phyloP scores from a whole-genome alignment of 2,113 vertebrate species.

The Rostratula benghalensis region DNA sequence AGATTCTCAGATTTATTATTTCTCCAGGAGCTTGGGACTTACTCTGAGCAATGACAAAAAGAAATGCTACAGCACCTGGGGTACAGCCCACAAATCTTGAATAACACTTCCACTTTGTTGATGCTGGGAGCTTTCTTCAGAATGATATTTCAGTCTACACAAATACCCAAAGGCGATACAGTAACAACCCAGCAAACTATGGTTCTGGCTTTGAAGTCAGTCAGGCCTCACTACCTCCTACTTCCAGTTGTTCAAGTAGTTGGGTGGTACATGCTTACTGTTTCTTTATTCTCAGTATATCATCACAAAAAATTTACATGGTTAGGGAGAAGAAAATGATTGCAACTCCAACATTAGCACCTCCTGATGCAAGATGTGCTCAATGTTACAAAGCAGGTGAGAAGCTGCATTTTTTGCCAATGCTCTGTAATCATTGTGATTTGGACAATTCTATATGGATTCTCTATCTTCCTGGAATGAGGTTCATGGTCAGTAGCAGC shows the following conservation, averaged over 20 bases:
- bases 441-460: background rate
- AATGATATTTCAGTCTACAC: background rate
- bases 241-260: background rate
- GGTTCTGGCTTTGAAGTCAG: background rate
- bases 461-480: background rate
- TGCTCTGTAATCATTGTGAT: background rate
- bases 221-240: background rate
- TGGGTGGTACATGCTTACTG: background rate
- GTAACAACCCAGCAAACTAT: background rate
- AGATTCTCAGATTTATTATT: background rate
- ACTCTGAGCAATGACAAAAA: background rate
- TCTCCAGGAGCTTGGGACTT: background rate
- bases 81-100: background rate
- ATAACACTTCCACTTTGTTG: background rate
- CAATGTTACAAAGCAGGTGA: background rate
- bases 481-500: fast-evolving
- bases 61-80: background rate
- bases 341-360: background rate
- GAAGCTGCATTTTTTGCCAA: background rate
- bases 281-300: background rate
- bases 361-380: background rate
- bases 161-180: background rate
- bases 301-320: background rate
- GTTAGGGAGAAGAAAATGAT: background rate
- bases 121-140: background rate